A percentile compares a stretch with the other conserved stretches of the same genome.
phyloP scores from a whole-genome alignment of 2,888 invertebrate species.

The Tiliacea citrago region DNA sequence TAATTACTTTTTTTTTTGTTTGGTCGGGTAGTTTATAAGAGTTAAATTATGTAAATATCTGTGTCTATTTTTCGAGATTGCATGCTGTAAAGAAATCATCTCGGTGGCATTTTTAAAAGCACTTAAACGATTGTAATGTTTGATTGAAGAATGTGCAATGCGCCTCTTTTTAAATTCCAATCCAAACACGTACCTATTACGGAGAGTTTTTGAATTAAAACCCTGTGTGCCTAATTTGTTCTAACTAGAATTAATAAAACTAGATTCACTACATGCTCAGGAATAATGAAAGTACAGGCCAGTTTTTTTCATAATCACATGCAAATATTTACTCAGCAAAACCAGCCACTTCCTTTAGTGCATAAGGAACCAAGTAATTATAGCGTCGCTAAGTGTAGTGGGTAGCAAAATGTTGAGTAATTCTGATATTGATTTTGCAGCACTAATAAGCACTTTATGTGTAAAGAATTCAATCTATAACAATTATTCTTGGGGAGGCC shows the following conservation, averaged over 20 bases:
- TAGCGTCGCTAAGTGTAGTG: conserved; percentile 4
- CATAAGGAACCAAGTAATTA: conserved; percentile 27
- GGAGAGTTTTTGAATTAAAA: neutral
- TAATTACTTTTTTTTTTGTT: conserved; percentile 42
- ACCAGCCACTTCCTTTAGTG: conserved; percentile 35
- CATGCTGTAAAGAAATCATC: neutral
- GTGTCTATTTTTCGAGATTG: neutral
- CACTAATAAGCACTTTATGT: neutral
- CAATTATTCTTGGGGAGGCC: neutral
- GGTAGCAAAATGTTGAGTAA: neutral
- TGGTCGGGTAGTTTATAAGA: neutral
- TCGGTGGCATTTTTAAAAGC: neutral
- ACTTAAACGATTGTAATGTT: neutral
- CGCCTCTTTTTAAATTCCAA: neutral
- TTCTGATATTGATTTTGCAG: neutral
- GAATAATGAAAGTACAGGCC: conserved; percentile 13
- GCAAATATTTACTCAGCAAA: conserved; percentile 20
- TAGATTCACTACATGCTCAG: neutral
- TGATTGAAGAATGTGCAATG: neutral
- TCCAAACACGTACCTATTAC: neutral
- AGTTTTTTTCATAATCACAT: conserved; percentile 21
- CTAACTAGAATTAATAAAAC: neutral
- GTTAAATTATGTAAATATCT: conserved; percentile 32
- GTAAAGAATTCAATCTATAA: neutral
- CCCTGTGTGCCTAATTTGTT: neutral